Evolutionary conservation across 2,113 vertebrate genomes (phyloP).

Genomic region (Misgurnus mizolepis): DNA sequence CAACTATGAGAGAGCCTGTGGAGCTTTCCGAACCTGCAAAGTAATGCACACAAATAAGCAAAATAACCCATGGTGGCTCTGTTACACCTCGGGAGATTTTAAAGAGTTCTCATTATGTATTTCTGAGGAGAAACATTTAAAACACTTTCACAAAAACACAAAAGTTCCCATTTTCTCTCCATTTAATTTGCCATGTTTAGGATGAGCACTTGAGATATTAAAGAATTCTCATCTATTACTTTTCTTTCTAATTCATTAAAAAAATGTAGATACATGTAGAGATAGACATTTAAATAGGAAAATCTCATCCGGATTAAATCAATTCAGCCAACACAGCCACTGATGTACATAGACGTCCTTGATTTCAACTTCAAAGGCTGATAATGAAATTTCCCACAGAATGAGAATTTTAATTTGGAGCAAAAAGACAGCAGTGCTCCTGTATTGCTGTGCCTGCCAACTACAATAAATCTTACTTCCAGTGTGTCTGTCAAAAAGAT

Average conservation of each 20-base stretch:
- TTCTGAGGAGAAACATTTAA: too few species aligned
- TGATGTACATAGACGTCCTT: conserved; percentile 35
- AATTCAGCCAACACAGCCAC: conserved; percentile 41
- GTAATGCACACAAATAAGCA: conserved; percentile 23
- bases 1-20: neutral
- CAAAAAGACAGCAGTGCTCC: neutral
- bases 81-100: too few species aligned
- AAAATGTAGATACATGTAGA: neutral
- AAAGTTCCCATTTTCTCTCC: too few species aligned
- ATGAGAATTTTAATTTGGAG: conserved; percentile 49
- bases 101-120: too few species aligned
- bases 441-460: conserved; percentile 21
- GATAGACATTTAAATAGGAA: neutral
- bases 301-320: conserved; percentile 53
- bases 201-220: too few species aligned
- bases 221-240: too few species aligned
- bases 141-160: neutral
- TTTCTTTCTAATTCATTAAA: neutral
- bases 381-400: conserved; percentile 32
- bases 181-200: too few species aligned
- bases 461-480: conserved; percentile 9
- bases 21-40: conserved; percentile 7
- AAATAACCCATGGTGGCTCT: neutral
- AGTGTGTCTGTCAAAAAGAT: conserved; percentile 12
- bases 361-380: conserved; percentile 62